Conservation (phyloP, 2,113 vertebrate genomes). For the Rafetus swinhoei region DNA sequence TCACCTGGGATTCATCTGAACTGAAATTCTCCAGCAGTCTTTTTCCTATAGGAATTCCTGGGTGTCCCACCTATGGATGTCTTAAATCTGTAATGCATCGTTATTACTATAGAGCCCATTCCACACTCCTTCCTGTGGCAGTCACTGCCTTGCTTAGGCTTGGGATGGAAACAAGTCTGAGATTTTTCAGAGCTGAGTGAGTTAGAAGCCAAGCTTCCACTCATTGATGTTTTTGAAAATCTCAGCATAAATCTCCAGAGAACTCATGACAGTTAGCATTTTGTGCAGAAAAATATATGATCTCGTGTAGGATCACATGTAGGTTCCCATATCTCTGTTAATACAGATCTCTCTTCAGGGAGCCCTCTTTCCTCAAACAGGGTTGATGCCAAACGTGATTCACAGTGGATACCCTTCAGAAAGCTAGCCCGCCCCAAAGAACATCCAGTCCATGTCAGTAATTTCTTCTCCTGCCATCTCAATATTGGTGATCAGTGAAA, state of each 20-base stretch:
- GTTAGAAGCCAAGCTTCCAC: not conserved
- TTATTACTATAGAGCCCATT: not conserved
- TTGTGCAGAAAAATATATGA: not conserved
- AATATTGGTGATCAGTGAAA: not conserved
- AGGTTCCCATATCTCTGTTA: not conserved
- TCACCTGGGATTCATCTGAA: not conserved
- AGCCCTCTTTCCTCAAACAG: not conserved
- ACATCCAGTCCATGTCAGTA: not conserved
- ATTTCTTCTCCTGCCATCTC: not conserved
- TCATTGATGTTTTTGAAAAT: not conserved
- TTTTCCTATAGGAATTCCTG: not conserved
- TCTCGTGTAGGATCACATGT: not conserved
- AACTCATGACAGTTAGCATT: not conserved
- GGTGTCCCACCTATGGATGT: not conserved
- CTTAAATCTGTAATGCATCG: not conserved
- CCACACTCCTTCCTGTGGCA: not conserved
- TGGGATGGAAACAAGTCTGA: not conserved
- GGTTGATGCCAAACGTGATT: not conserved
- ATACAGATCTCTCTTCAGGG: not conserved
- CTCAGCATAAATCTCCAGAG: not conserved
- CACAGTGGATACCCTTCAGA: not conserved
- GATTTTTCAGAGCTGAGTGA: not conserved
- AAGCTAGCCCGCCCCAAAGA: not conserved
- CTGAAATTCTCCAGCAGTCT: not conserved
- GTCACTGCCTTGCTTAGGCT: accelerated